Evolutionary conservation across 2,888 invertebrate species (phyloP), one percentile per base, ranked within the genome.

Genomic region (Drosophila tripunctata): DNA sequence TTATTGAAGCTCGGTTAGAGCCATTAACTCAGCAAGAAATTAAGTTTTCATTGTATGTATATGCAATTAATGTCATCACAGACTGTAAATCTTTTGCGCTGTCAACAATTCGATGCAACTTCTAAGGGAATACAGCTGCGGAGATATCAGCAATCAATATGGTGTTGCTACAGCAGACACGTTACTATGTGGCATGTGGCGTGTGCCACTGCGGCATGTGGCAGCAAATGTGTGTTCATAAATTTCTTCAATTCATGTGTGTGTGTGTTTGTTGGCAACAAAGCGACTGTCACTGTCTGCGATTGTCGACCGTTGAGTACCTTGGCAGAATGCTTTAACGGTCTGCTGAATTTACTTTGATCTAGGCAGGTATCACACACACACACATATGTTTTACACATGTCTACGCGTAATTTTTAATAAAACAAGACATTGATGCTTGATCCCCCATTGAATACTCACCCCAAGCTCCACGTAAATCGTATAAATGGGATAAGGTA

Each of bases 401-500:
- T 55, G 55, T 63, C 50, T 51, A 31, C 35, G 56, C 63, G 63
- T 64, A 52, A 62, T 61, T 72, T 75, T 65, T 62, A 75, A 75
- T 72, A 75, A 62, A 60, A 52, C 41, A 30, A 55, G 40, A 44
- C 30, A 45, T 51, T 41, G 43, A 43, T 27, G 40, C 40, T 10
- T 14, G 36, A 27, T 22, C 36, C 30, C 27, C 33, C 7, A 31
- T 31, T 41, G 27, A 19, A 47, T 72, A 92, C 93, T 94, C 90
- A 93, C 94, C 92, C 92, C 94, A 51, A 95, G 91, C 89, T 95
- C 95, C 58, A 95, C 92, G 90, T 95, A 95, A 63, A 94, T 93
- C 56, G 94, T 94, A 90, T 95, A 95, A 70, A 95, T 94, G 38
- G 95, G 94, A 91, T 94, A 95, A 1, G 95, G 95, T 68, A 95